Percentiles rank a stretch among this genome's conserved stretches.
Conservation (phyloP, 2,113 vertebrate genomes). For the Mus pahari region DNA sequence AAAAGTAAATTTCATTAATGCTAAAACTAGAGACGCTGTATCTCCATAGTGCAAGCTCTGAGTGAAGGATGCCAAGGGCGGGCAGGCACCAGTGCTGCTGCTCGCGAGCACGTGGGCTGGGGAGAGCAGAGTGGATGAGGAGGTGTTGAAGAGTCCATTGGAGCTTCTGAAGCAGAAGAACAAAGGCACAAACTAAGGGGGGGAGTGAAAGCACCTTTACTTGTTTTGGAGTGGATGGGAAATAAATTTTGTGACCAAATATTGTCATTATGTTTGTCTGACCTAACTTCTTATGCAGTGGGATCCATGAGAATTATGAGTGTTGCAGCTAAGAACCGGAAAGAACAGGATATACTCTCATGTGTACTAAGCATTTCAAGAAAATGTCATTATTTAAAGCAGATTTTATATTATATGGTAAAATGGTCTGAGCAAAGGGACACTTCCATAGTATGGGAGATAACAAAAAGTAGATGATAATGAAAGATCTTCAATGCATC, state of each 20-base stretch:
- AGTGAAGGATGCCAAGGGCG: not conserved
- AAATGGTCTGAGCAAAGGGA: not conserved
- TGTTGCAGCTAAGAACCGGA: not conserved
- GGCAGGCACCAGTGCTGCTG: not conserved
- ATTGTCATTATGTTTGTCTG: not conserved
- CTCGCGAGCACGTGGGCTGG: not conserved
- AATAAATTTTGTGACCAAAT: not conserved
- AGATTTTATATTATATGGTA: not conserved
- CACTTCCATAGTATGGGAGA: not conserved
- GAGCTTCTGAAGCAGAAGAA: not conserved
- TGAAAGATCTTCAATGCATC: constrained; percentile 26
- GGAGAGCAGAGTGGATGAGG: not conserved
- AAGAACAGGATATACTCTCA: constrained; percentile 20
- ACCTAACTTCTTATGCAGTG: constrained; percentile 8
- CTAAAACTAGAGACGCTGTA: constrained; percentile 17
- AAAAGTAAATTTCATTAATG: constrained; percentile 66
- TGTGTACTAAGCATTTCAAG: not conserved
- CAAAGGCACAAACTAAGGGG: not conserved
- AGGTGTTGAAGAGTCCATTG: not conserved
- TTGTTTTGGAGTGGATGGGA: not conserved
- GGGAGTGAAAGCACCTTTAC: not conserved
- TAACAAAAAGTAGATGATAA: not conserved
- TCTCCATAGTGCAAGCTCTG: not conserved
- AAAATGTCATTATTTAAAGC: constrained; percentile 11
- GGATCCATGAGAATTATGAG: not conserved